Percentiles rank a stretch among this genome's conserved stretches.
These are phyloP conservation scores for Orchestia grillus DNA, from an alignment of 1,140 invertebrate genomes.

Conservation along the genomic window DNA sequence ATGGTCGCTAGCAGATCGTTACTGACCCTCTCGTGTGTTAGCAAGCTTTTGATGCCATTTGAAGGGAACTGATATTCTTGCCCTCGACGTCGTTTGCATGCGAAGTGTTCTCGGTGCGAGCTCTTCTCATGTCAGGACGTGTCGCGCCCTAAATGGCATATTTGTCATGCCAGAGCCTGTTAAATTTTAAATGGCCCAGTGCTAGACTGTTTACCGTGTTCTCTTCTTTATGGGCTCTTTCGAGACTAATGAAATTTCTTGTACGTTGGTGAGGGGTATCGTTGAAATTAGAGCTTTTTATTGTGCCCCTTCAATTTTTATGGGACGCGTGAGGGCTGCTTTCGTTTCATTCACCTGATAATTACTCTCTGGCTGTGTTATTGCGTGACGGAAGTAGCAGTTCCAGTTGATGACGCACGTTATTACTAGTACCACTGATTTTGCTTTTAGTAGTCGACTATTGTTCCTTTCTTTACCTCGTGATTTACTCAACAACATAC, in stretches of 20 bases:
- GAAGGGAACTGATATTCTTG: conserved; percentile 42
- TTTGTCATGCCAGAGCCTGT: conserved; percentile 50
- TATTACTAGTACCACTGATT: neutral
- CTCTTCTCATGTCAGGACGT: conserved; percentile 53
- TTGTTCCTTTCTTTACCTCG: neutral
- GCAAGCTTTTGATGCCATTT: neutral
- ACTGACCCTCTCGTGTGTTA: conserved; percentile 37
- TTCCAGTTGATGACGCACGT: neutral
- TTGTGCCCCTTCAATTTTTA: conserved; percentile 37
- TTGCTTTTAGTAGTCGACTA: neutral
- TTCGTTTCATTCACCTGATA: conserved; percentile 34
- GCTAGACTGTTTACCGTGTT: conserved; percentile 48
- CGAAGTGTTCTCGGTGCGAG: conserved; percentile 33
- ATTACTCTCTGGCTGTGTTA: neutral
- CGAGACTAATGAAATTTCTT: conserved; percentile 54
- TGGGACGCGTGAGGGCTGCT: neutral
- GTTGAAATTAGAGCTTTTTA: conserved; percentile 43
- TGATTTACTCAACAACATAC: neutral
- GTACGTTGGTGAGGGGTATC: conserved; percentile 14
- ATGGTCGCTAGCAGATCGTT: conserved; percentile 4
- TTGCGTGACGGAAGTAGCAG: neutral
- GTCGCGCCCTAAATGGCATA: conserved; percentile 51
- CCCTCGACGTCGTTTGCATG: conserved; percentile 47
- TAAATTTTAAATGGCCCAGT: conserved; percentile 55
- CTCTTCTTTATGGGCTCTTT: conserved; percentile 49